phyloP scores from a whole-genome alignment of 2,797 vertebrate species.

The Notamacropus eugenii region DNA sequence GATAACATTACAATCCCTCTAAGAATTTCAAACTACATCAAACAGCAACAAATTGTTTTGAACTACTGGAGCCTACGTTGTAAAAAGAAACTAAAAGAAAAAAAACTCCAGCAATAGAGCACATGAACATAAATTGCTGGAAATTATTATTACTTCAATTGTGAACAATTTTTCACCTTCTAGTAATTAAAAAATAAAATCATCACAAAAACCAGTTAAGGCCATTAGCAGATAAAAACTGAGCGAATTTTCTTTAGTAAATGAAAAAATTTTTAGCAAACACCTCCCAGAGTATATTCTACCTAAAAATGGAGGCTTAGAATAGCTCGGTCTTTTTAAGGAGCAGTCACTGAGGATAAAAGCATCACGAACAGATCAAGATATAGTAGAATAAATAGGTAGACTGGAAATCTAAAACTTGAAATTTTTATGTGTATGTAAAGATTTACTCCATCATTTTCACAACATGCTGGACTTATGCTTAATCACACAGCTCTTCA shows the following conservation, averaged over 20 bases:
- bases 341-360: not conserved
- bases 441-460: not conserved
- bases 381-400: not conserved
- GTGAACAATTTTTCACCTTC: constrained; percentile 18
- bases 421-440: not conserved
- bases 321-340: not conserved
- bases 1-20: constrained; percentile 33
- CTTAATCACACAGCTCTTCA: constrained; percentile 1
- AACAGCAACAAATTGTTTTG: constrained; percentile 33
- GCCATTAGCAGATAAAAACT: not conserved
- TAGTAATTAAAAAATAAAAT: constrained; percentile 1
- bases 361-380: not conserved
- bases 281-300: not conserved
- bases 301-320: not conserved
- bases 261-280: not conserved
- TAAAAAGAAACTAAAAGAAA: constrained; percentile 11
- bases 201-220: not conserved
- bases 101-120: not conserved
- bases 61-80: not conserved
- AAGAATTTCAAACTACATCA: constrained; percentile 28
- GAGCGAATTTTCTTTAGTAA: not conserved
- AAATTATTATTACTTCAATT: constrained; percentile 22
- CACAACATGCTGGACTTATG: constrained; percentile 15
- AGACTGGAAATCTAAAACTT: not conserved
- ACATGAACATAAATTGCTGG: not conserved